Conservation (phyloP, 2,888 invertebrate species). For the Blastobasis adustella region DNA sequence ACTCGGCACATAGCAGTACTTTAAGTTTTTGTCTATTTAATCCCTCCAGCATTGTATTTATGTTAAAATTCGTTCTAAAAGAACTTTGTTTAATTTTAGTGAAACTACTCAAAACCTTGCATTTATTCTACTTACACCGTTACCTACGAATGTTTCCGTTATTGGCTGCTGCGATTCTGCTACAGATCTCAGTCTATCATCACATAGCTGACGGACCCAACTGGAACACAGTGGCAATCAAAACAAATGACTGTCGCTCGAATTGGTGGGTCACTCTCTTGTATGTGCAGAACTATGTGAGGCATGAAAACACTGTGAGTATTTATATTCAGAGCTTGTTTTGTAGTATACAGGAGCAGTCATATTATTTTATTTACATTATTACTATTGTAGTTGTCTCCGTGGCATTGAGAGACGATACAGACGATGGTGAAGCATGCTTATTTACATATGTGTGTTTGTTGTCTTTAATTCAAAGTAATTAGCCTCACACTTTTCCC, state of each 20-base stretch:
- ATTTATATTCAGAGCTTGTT: background rate
- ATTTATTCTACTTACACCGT: conserved; percentile 39
- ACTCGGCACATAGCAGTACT: too few relatives aligned
- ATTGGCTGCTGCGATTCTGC: conserved; percentile 28
- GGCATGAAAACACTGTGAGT: conserved; percentile 23
- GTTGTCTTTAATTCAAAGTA: too few relatives aligned
- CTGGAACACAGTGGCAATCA: conserved; percentile 22
- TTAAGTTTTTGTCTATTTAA: too few relatives aligned
- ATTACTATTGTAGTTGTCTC: too few relatives aligned
- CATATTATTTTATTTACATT: too few relatives aligned
- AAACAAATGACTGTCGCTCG: conserved; percentile 19
- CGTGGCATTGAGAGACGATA: too few relatives aligned
- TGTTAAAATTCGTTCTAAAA: too few relatives aligned
- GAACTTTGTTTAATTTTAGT: conserved; percentile 15
- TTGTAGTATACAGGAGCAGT: too few relatives aligned
- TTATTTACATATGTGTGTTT: too few relatives aligned
- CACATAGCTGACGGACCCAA: conserved; percentile 33
- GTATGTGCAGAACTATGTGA: conserved; percentile 40
- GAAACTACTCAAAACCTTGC: conserved; percentile 32
- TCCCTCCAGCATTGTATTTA: too few relatives aligned
- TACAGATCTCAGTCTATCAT: conserved; percentile 34
- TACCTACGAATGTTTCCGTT: conserved; percentile 42
- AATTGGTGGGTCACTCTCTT: conserved; percentile 47
- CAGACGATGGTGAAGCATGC: too few relatives aligned
- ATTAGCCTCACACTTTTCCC: too few relatives aligned